phyloP scores from a whole-genome alignment of 2,113 vertebrate species.

The Tympanuchus pallidicinctus region DNA sequence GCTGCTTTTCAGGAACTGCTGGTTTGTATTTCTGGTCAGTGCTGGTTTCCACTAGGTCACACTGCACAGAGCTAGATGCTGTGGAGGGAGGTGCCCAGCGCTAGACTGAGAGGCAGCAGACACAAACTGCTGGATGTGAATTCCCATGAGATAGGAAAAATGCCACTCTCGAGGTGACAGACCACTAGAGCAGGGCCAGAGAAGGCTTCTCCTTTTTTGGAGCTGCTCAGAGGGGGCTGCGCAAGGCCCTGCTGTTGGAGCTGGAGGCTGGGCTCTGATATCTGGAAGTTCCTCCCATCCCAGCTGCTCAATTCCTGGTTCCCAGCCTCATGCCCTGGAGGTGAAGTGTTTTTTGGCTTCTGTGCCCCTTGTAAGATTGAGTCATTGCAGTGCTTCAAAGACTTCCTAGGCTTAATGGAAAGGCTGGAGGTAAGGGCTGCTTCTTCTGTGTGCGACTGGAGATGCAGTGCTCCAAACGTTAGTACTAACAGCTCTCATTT shows the following conservation, averaged over 20 bases:
- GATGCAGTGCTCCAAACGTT: rapidly evolving
- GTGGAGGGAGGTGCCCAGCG: not conserved
- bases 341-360: not conserved
- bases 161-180: rapidly evolving
- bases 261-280: not conserved
- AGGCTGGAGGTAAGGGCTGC: too few relatives aligned
- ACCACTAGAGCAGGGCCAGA: not conserved
- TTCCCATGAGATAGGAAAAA: not conserved
- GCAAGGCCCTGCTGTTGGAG: not conserved
- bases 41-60: not conserved
- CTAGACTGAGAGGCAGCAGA: rapidly evolving
- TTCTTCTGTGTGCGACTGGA: rapidly evolving
- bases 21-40: not conserved
- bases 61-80: too few relatives aligned
- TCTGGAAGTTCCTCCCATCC: not conserved
- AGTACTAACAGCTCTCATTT: not conserved
- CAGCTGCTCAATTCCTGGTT: rapidly evolving
- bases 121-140: rapidly evolving
- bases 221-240: not conserved
- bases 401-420: too few relatives aligned
- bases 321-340: not conserved
- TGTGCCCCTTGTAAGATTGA: not conserved
- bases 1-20: not conserved
- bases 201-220: not conserved
- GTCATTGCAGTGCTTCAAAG: not conserved